Evolutionary conservation across 2,888 invertebrate genomes (phyloP).

Genomic region (Gymnoscelis rufifasciata): DNA sequence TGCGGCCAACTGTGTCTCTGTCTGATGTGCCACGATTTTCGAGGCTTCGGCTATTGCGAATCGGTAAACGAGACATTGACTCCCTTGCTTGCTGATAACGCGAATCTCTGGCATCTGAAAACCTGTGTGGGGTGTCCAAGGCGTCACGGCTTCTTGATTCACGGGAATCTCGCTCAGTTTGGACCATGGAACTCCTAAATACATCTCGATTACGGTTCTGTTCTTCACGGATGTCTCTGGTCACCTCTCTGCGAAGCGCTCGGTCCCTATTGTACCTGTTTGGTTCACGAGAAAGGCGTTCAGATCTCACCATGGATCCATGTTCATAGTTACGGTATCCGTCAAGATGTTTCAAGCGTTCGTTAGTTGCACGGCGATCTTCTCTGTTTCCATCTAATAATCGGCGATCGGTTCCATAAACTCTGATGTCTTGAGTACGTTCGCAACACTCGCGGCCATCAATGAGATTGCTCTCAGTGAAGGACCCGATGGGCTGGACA

Average conservation of each 20-base stretch:
- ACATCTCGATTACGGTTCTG: constrained; percentile 13
- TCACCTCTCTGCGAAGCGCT: constrained; percentile 9
- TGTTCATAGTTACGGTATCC: constrained; percentile 34
- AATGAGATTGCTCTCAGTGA: constrained; percentile 53
- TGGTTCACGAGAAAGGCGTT: constrained; percentile 10
- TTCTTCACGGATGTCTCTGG: constrained; percentile 12
- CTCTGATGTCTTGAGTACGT: constrained; percentile 38
- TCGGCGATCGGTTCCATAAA: constrained; percentile 23
- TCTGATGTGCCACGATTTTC: constrained; percentile 11
- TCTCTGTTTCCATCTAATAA: constrained; percentile 24
- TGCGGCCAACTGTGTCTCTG: constrained; percentile 7
- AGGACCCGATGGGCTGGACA: constrained; percentile 57
- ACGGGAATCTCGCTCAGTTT: constrained; percentile 17
- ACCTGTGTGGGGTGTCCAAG: constrained; percentile 15
- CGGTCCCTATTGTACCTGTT: constrained; percentile 7
- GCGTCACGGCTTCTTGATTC: constrained; percentile 12
- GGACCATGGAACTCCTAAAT: constrained; percentile 12
- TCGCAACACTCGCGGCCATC: constrained; percentile 65
- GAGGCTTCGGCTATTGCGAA: constrained; percentile 11
- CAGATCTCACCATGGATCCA: constrained; percentile 28
- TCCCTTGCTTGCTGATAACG: constrained; percentile 9
- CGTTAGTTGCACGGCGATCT: constrained; percentile 25
- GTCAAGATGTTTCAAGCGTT: constrained; percentile 23
- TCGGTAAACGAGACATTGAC: constrained; percentile 16
- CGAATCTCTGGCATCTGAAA: neutral